Percentiles rank a stretch among this genome's conserved stretches.
These are phyloP conservation scores for Flabesymbios commensalis DNA, from an alignment of 2,888 invertebrate species.

Conservation along the genomic window DNA sequence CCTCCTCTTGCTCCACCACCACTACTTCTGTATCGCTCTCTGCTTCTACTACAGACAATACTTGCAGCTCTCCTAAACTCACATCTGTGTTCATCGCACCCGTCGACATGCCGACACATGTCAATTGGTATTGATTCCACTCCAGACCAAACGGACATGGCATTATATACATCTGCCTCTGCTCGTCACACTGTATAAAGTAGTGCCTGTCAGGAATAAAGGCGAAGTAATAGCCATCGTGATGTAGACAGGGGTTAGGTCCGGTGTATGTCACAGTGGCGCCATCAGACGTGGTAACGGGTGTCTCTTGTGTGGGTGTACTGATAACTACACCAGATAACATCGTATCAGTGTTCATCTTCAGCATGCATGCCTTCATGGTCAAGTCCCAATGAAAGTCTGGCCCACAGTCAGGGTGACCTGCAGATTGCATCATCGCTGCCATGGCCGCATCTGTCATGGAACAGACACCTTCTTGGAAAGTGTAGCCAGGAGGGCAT, in stretches of 20 bases:
- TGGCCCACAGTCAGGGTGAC: no score
- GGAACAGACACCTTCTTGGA: no score
- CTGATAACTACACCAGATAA: no score
- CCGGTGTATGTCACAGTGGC: no score
- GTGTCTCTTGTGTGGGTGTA: no score
- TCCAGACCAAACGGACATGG: constrained; percentile 31
- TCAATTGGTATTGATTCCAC: constrained; percentile 38
- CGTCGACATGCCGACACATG: constrained; percentile 26
- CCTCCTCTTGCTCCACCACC: not conserved
- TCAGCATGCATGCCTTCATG: no score
- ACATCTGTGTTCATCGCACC: not conserved
- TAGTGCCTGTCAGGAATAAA: constrained; percentile 34
- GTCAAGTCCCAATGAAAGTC: no score
- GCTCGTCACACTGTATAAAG: constrained; percentile 47
- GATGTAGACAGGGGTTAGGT: constrained; percentile 23
- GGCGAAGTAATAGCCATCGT: constrained; percentile 34
- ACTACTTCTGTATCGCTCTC: not conserved
- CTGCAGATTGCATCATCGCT: no score
- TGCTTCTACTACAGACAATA: not conserved
- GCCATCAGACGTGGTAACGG: no score
- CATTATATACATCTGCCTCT: constrained; percentile 42
- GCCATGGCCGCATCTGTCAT: no score
- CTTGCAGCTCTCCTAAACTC: not conserved
- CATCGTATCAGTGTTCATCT: no score
- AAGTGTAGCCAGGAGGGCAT: no score